phyloP scores from a whole-genome alignment of 2,888 invertebrate species.

The Abrostola tripartita region DNA sequence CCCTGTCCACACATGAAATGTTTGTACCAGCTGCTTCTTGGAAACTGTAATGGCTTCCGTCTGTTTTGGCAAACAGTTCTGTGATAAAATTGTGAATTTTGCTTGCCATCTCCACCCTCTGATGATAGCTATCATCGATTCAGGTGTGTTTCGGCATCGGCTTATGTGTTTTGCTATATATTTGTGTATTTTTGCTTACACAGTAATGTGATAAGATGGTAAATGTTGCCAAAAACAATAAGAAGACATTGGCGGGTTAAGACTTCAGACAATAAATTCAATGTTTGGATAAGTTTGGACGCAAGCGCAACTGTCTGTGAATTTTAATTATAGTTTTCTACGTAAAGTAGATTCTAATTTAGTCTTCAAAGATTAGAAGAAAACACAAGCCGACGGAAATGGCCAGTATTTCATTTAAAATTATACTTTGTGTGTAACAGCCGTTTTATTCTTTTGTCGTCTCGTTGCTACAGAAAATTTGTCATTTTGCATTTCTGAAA shows the following conservation, averaged over 20 bases:
- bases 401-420: slow-evolving; percentile 41
- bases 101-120: slow-evolving; percentile 22
- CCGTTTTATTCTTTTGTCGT: slow-evolving; percentile 43
- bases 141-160: not conserved
- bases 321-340: slow-evolving; percentile 25
- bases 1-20: slow-evolving; percentile 21
- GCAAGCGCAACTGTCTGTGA: slow-evolving; percentile 13
- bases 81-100: slow-evolving; percentile 14
- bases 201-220: slow-evolving; percentile 1
- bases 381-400: slow-evolving; percentile 39
- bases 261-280: slow-evolving; percentile 13
- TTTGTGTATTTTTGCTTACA: slow-evolving; percentile 5
- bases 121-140: slow-evolving; percentile 8
- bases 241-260: slow-evolving; percentile 14
- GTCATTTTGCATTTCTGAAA: slow-evolving; percentile 52
- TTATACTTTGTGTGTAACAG: slow-evolving; percentile 46
- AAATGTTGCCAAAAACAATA: slow-evolving; percentile 18
- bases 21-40: slow-evolving; percentile 28
- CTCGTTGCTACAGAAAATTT: slow-evolving; percentile 39
- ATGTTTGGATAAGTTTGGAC: slow-evolving; percentile 9
- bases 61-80: slow-evolving; percentile 40
- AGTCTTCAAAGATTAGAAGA: slow-evolving; percentile 48
- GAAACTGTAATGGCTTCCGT: slow-evolving; percentile 33
- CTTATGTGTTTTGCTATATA: too few relatives aligned
- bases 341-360: slow-evolving; percentile 41